Evolutionary conservation across 2,888 invertebrate species (phyloP).

Genomic region (Nomada goodeniana): DNA sequence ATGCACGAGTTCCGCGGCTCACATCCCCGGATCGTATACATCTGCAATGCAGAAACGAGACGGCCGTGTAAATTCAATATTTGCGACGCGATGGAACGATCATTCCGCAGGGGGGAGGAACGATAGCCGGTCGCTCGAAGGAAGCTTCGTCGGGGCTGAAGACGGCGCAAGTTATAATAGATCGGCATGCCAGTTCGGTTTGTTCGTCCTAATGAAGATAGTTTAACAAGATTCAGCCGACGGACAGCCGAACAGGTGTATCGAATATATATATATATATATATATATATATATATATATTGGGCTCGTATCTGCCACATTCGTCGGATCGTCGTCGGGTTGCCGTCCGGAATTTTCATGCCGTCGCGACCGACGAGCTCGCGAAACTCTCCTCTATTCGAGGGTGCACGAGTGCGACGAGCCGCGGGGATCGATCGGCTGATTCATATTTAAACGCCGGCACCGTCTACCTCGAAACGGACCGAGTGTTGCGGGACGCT

Average conservation of each 20-base stretch:
- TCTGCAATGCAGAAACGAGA: constrained; percentile 74
- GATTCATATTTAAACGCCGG: constrained; percentile 60
- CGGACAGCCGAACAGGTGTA: neutral
- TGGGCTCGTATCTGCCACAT: neutral
- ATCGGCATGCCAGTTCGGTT: neutral
- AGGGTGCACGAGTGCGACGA: neutral
- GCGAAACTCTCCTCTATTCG: constrained; percentile 1
- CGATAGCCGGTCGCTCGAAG: constrained; percentile 59
- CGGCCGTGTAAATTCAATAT: constrained; percentile 73
- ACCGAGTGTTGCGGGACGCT: neutral
- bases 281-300: neutral
- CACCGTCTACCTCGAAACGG: constrained; percentile 34
- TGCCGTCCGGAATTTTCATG: constrained; percentile 21
- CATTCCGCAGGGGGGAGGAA: constrained; percentile 53
- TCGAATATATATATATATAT: neutral
- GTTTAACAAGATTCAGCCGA: neutral
- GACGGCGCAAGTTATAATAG: neutral
- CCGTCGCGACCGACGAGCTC: neutral
- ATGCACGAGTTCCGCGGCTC: constrained; percentile 39
- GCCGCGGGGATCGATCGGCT: constrained; percentile 45
- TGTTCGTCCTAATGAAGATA: neutral
- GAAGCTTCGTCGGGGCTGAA: constrained; percentile 33
- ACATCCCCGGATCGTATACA: constrained; percentile 57
- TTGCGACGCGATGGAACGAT: constrained; percentile 70
- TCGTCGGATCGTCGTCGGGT: neutral